Conservation (phyloP, 2,113 vertebrate species). For the Nerophis lumbriciformis region DNA sequence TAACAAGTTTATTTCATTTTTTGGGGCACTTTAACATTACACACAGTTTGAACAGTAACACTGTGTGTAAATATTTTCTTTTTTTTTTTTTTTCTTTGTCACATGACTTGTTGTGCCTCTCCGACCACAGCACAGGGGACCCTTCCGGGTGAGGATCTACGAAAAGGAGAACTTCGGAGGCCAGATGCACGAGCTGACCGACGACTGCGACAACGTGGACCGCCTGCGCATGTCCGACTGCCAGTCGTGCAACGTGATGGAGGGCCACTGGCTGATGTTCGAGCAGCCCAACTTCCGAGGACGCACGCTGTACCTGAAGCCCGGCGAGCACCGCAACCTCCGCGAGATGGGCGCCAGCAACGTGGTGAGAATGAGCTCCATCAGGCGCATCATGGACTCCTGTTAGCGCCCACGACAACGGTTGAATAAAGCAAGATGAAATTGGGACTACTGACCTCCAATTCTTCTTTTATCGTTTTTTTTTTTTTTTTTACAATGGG, state of each 20-base stretch:
- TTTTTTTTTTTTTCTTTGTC: too few species aligned
- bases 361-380: constrained; percentile 46
- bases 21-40: too few species aligned
- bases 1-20: too few species aligned
- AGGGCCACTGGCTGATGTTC: constrained; percentile 71
- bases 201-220: constrained; percentile 66
- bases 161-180: constrained; percentile 69
- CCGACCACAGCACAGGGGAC: constrained; percentile 54
- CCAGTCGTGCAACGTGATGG: constrained; percentile 69
- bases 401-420: not conserved
- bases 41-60: too few species aligned
- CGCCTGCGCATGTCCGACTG: constrained; percentile 60
- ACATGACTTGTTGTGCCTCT: not conserved
- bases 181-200: constrained; percentile 64
- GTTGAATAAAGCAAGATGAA: constrained; percentile 9
- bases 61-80: too few species aligned
- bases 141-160: constrained; percentile 67
- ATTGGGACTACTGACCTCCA: not conserved
- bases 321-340: constrained; percentile 61
- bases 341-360: constrained; percentile 41
- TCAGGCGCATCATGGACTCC: constrained; percentile 51
- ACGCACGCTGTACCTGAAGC: constrained; percentile 56
- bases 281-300: constrained; percentile 64
- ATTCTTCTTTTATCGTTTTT: not conserved
- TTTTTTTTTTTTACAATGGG: too few species aligned